Evolutionary conservation across 2,113 vertebrate genomes (phyloP).

Genomic region (Psilopogon haemacephalus): DNA sequence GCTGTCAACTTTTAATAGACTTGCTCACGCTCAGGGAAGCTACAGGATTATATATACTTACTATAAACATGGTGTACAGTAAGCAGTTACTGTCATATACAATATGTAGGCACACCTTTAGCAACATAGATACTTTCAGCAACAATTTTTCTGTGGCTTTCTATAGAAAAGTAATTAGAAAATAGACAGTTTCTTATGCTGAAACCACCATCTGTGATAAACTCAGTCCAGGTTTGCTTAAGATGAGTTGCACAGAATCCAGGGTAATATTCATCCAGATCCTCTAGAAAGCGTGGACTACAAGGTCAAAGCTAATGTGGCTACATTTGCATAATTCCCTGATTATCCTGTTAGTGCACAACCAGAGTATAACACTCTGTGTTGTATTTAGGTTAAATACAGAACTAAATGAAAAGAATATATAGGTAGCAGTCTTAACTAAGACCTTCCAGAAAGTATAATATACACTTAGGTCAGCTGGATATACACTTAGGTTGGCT

Average conservation of each 20-base stretch:
- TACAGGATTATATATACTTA: neutral
- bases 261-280: neutral
- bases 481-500: too few species aligned
- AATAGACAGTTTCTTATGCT: neutral
- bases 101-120: too few species aligned
- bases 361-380: neutral
- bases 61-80: neutral
- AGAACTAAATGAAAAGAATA: conserved; percentile 34
- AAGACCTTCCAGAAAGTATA: neutral
- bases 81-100: neutral
- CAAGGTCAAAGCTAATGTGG: neutral
- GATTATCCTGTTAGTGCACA: conserved; percentile 1
- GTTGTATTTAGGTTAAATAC: neutral
- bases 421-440: neutral
- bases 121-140: too few species aligned
- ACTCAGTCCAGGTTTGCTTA: conserved; percentile 4
- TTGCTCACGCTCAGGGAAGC: neutral
- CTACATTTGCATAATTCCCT: conserved; percentile 1
- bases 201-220: neutral
- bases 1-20: neutral
- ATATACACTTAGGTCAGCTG: neutral
- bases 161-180: neutral
- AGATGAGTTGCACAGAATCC: neutral
- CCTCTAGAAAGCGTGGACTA: neutral
- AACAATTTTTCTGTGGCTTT: neutral